A percentile compares a stretch with the other conserved stretches of the same genome.
Evolutionary conservation across 2,113 vertebrate species (phyloP).

Genomic region (Orycteropus afer): DNA sequence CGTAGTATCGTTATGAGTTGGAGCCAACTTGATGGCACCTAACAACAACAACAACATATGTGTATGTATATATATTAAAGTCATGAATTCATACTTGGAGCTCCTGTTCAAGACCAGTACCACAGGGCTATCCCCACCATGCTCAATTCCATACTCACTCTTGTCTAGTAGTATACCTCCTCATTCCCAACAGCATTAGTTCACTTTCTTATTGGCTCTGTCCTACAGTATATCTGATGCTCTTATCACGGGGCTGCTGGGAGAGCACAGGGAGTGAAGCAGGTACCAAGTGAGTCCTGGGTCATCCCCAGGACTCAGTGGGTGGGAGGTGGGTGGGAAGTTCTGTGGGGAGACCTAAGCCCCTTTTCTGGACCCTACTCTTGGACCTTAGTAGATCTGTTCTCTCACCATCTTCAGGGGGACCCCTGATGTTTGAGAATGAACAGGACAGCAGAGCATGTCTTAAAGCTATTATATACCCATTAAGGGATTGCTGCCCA

Average conservation of each 20-base stretch:
- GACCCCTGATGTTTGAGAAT: not conserved
- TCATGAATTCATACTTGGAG: not conserved
- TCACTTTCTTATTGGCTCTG: not conserved
- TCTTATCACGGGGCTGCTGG: rapidly evolving
- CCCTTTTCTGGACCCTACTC: not conserved
- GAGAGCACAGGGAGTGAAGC: not conserved
- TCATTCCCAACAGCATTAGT: not conserved
- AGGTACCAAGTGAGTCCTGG: rapidly evolving
- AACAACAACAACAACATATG: too few relatives aligned
- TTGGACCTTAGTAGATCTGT: not conserved
- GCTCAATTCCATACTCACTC: too few relatives aligned
- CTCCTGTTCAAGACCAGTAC: not conserved
- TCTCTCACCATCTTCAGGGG: not conserved
- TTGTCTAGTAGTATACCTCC: rapidly evolving
- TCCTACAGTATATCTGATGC: not conserved
- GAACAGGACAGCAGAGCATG: too few relatives aligned
- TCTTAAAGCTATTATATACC: too few relatives aligned
- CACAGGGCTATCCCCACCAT: not conserved
- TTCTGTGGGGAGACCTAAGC: not conserved
- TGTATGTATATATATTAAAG: too few relatives aligned
- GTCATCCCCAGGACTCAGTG: not conserved
- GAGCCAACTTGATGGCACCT: too few relatives aligned
- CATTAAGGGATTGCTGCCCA: rapidly evolving
- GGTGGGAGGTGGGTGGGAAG: not conserved
- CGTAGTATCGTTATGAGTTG: too few relatives aligned